A percentile compares a stretch with the other conserved stretches of the same genome.
Evolutionary conservation across 2,797 vertebrate species (phyloP).

Genomic region (Platalea minor): DNA sequence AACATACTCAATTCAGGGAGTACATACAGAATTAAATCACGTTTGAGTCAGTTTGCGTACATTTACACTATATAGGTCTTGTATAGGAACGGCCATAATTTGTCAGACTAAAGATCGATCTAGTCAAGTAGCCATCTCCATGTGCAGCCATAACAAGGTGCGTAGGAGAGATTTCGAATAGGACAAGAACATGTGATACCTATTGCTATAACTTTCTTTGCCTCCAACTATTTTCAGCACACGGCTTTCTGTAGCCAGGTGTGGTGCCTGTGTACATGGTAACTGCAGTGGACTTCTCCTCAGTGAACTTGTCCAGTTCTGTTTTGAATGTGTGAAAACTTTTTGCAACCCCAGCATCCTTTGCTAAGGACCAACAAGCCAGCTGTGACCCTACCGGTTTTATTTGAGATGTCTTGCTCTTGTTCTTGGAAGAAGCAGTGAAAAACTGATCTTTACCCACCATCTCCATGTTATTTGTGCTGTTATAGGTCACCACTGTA

Average conservation of each 20-base stretch:
- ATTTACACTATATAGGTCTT: background rate
- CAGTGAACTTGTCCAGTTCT: background rate
- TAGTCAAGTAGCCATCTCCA: background rate
- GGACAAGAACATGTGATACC: background rate
- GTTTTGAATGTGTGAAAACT: background rate
- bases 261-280: background rate
- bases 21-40: background rate
- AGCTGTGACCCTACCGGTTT: background rate
- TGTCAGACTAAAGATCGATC: background rate
- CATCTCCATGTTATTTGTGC: background rate
- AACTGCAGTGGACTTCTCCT: background rate
- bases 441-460: background rate
- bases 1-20: background rate
- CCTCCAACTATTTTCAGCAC: background rate
- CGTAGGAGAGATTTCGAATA: fast-evolving
- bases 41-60: background rate
- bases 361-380: background rate
- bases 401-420: background rate
- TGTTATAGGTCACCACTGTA: background rate
- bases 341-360: background rate
- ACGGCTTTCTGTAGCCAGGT: background rate
- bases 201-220: background rate
- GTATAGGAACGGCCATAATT: background rate
- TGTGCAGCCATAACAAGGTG: background rate
- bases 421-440: background rate